Base-by-base conservation (phyloP, 2,888 invertebrate species). In the Invenusta paracnida region DNA sequence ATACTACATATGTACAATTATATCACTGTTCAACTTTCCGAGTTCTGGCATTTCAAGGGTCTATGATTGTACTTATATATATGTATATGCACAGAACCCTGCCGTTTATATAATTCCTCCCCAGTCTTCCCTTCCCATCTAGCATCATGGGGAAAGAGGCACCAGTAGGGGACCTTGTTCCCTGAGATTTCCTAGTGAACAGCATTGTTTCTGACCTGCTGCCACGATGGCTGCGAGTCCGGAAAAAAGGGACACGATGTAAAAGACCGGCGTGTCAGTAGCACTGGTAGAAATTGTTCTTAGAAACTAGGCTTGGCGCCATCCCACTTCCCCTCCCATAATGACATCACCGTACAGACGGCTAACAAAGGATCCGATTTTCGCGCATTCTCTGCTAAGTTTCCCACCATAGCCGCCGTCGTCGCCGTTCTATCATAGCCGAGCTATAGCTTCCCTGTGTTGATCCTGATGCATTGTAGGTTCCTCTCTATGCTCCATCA, bases 221-320 rank as follows among this genome's bases (percentile, higher is more conserved):
- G 73, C 23, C 27, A 73, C 73, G 23, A 73, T 73, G 25, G 27
- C 25, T 73, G 73, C 27, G 73, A 73, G 23, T 73, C 73, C 73
- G 73, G 73, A 25, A 25, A 73, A 73, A 73, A 73, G 73, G 23
- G 73, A 73, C 73, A 73, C 27, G 27, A 25, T 73, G 17, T 73
- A 73, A 73, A 73, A 25, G 73, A 73, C 73, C 73, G 23, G 73
- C 73, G 73, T 73, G 73, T 73, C 23, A 73, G 73, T 23, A 73
- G 27, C 73, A 23, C 17, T 73, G 23, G 27, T 73, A 23, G 73
- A 13, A 25, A 73, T 25, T 73, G 73, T 13, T 73, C 73, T 73
- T 23, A 73, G 25, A 73, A 73, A 73, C 73, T 73, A 23, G 2
- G 73, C 73, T 73, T 73, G 73, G 73, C 73, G 73, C 73, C 73